A percentile compares a stretch with the other conserved stretches of the same genome.
phyloP scores from a whole-genome alignment of 2,797 vertebrate genomes.

The Percopsis omiscomaycus region DNA sequence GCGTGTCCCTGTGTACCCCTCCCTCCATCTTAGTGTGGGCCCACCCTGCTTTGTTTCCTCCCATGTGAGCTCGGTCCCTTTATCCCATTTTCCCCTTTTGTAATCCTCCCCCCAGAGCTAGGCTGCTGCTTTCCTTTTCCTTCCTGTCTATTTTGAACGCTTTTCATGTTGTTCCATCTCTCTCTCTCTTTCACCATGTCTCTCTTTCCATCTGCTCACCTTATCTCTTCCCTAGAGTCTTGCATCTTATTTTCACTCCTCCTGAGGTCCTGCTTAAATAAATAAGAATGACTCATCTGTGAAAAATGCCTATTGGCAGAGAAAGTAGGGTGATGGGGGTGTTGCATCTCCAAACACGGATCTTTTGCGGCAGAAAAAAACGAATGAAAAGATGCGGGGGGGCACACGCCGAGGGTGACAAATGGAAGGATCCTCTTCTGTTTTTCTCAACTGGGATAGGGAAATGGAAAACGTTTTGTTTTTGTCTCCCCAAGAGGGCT shows the following conservation, averaged over 20 bases:
- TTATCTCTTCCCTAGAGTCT: slow-evolving; percentile 28
- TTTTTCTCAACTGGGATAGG: slow-evolving; percentile 36
- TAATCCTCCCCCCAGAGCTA: slow-evolving; percentile 11
- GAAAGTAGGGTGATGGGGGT: slow-evolving; percentile 43
- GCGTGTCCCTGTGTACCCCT: neutral
- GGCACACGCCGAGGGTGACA: slow-evolving; percentile 17
- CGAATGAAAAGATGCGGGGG: slow-evolving; percentile 39
- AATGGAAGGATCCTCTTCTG: slow-evolving; percentile 34
- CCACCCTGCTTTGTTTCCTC: slow-evolving; percentile 7
- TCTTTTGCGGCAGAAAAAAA: slow-evolving; percentile 35
- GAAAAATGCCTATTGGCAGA: slow-evolving; percentile 47
- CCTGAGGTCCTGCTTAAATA: slow-evolving; percentile 44
- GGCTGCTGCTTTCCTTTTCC: slow-evolving; percentile 9
- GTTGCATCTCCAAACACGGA: slow-evolving; percentile 33
- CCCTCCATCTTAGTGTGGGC: slow-evolving; percentile 4
- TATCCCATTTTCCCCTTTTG: slow-evolving; percentile 16
- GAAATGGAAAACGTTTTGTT: slow-evolving; percentile 21
- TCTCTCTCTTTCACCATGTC: neutral
- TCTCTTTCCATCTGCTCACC: slow-evolving; percentile 29
- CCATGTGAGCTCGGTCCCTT: slow-evolving; percentile 8
- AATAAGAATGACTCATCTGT: slow-evolving; percentile 59
- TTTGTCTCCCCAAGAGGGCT: slow-evolving; percentile 1
- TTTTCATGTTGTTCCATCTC: slow-evolving; percentile 7
- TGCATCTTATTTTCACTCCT: slow-evolving; percentile 47
- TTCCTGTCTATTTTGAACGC: neutral